Conservation (phyloP, 2,797 vertebrate species). For the Eurystomus glaucurus region DNA sequence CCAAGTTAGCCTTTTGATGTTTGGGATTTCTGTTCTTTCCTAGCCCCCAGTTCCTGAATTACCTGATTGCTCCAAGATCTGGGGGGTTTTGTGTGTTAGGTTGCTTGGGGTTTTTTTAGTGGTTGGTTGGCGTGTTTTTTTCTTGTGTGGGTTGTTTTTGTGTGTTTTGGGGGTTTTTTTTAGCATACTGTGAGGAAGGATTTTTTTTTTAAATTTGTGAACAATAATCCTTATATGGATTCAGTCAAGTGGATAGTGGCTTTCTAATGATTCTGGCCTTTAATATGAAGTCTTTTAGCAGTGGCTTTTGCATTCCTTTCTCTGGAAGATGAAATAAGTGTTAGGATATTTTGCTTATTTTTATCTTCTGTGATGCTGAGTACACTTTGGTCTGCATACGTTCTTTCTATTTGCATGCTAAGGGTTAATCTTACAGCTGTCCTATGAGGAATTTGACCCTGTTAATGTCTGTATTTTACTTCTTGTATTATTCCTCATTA, state of each 20-base stretch:
- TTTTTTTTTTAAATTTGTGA: not conserved
- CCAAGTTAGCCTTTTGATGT: not conserved
- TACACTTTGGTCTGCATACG: slow-evolving; percentile 12
- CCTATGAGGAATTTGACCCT: not conserved
- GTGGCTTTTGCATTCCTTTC: not conserved
- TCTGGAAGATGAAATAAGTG: not conserved
- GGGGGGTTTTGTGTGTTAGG: not conserved
- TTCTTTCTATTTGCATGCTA: not conserved
- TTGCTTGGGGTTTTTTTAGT: not conserved
- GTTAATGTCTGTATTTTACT: not conserved
- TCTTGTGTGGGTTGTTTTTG: too few species aligned
- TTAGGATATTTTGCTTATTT: not conserved
- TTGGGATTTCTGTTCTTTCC: not conserved
- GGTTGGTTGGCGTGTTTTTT: not conserved
- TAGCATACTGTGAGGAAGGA: not conserved
- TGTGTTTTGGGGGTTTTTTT: not conserved
- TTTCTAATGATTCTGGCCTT: not conserved
- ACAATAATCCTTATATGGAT: not conserved
- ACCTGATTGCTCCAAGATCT: not conserved
- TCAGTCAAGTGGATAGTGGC: not conserved
- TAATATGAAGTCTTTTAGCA: not conserved
- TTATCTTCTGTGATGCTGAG: not conserved
- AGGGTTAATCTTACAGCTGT: not conserved
- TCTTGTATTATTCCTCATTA: slow-evolving; percentile 38
- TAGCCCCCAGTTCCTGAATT: not conserved